Evolutionary conservation across 2,797 vertebrate species (phyloP).

Genomic region (Lithobates pipiens): DNA sequence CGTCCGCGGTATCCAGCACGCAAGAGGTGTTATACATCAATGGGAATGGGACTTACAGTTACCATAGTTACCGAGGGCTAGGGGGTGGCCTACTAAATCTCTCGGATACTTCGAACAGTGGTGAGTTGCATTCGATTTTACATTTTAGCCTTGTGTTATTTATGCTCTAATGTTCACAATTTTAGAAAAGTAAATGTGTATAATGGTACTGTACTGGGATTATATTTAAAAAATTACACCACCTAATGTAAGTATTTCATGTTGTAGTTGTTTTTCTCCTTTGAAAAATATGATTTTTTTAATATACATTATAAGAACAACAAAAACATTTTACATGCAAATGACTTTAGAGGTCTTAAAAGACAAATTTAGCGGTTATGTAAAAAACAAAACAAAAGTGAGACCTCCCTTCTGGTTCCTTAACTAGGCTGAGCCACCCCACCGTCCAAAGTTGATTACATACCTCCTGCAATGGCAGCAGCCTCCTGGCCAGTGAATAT

Average conservation of each 20-base stretch:
- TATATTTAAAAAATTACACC: not conserved
- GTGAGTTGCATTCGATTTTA: slow-evolving; percentile 72
- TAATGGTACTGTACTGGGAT: not conserved
- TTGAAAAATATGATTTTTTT: too few relatives aligned
- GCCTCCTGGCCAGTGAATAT: not conserved
- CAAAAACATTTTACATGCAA: too few relatives aligned
- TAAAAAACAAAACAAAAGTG: too few relatives aligned
- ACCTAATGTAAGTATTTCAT: not conserved
- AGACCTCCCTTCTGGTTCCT: too few relatives aligned
- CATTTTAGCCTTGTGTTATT: slow-evolving; percentile 30
- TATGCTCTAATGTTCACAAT: not conserved
- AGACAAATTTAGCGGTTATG: too few relatives aligned
- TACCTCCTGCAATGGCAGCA: too few relatives aligned
- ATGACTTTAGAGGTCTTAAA: too few relatives aligned
- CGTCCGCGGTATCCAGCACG: slow-evolving; percentile 79
- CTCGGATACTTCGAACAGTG: slow-evolving; percentile 81
- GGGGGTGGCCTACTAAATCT: slow-evolving; percentile 84
- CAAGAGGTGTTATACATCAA: slow-evolving; percentile 88
- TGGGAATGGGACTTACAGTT: slow-evolving; percentile 86
- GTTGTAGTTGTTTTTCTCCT: not conserved
- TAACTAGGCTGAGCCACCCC: not conserved
- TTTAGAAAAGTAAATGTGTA: not conserved
- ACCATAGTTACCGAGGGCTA: slow-evolving; percentile 85
- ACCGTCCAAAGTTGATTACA: too few relatives aligned
- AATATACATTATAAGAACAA: too few relatives aligned